Conservation (phyloP, 2,888 invertebrate genomes). For the Xanthorhoe designata region DNA sequence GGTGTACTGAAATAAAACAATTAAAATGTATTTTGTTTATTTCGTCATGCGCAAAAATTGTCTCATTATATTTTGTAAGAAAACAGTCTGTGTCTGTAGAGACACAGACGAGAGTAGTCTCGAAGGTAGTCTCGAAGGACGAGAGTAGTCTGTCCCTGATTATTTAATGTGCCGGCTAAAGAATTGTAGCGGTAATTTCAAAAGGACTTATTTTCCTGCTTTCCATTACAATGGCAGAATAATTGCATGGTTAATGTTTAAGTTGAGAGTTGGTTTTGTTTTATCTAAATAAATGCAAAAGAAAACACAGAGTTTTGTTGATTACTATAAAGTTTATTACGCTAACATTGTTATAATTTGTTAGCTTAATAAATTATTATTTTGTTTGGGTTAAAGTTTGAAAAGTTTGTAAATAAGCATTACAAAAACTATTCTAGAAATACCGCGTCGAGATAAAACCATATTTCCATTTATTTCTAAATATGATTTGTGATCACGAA, state of each 20-base stretch:
- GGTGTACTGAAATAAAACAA: neutral
- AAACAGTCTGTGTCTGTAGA: constrained; percentile 33
- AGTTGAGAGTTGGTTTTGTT: constrained; percentile 2
- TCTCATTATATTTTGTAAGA: constrained; percentile 31
- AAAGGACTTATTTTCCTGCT: constrained; percentile 16
- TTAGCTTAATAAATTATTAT: neutral
- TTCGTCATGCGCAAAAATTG: constrained; percentile 15
- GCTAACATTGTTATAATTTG: neutral
- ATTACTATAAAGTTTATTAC: neutral
- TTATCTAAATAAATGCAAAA: constrained; percentile 1
- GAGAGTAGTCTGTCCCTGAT: constrained; percentile 36
- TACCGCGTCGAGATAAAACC: no score
- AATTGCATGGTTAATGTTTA: constrained; percentile 15
- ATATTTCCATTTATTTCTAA: no score
- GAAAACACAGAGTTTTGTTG: neutral
- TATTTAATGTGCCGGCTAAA: constrained; percentile 37
- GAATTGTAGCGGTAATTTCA: constrained; percentile 25
- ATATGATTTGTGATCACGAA: no score
- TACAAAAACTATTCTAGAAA: no score
- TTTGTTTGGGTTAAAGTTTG: no score
- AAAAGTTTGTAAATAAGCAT: no score
- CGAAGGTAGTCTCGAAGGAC: no score
- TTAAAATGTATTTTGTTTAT: constrained; percentile 3
- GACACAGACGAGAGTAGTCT: no score
- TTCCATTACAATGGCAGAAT: constrained; percentile 15